Evolutionary conservation across 2,113 vertebrate species (phyloP), one percentile per base, ranked within the genome.

Genomic region (Erythrocercus mccallii): DNA sequence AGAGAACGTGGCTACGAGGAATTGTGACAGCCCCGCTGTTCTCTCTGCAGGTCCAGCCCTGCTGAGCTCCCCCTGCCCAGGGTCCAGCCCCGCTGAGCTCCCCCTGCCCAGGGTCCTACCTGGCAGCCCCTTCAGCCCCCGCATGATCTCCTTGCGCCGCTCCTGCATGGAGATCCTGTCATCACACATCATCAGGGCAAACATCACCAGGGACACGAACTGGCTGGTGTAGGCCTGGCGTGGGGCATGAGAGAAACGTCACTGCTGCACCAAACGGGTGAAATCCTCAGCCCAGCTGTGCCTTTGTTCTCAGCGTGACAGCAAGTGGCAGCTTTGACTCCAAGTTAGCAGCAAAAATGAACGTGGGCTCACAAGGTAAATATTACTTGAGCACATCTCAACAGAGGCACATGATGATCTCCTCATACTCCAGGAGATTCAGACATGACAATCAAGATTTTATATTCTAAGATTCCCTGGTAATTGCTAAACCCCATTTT

Each of bases 141-240:
- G 98, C 97, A 99, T 98, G 93, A 99, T 99, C 87, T 99, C 99
- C 94, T 98, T 98, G 33, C 99, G 99, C 84, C 99, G 97, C n/a
- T 99, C 98, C 96, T 99, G 99, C 98, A 99, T 98, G 21, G 99
- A 99, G 92, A 99, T 99, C 54, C 99, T 98, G 96, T 99, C 99
- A 7, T 99, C 99, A 6, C 99, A 99, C 99, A 99, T 99, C 98
- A 99, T 97, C 53, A 99, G 98, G 1, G 99, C 99, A 87, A 99
- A 99, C 99, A 99, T 99, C 96, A 99, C 98, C 35, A 99, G 97
- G 9, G 99, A 99, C 76, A 99, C 99, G 71, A 99, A 99, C 97
- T 99, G 99, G 97, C 99, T 99, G 83, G 99, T 99, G 64, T 99
- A 99, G 30, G 99, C 99, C 99, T 99, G 40, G 5, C 0, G 7